Conservation (phyloP, 2,113 vertebrate genomes). For the Natator depressus region DNA sequence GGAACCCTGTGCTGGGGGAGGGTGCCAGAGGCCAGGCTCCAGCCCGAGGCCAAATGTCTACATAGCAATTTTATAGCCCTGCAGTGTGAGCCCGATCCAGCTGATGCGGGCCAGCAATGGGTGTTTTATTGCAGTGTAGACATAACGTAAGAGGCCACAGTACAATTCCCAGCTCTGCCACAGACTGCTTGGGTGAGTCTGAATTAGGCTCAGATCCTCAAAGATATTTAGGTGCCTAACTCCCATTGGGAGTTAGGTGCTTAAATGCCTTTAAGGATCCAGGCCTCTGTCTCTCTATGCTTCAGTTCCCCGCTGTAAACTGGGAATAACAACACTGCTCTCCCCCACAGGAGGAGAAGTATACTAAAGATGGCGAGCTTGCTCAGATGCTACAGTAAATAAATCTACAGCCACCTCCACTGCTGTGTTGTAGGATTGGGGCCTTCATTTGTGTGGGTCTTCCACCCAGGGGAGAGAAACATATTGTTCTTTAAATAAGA, state of each 20-base stretch:
- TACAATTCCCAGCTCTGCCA: no score
- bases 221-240: no score
- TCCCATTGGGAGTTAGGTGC: neutral
- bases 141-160: no score
- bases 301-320: neutral
- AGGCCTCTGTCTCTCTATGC: fast-evolving
- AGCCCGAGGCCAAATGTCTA: no score
- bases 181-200: no score
- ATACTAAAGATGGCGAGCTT: neutral
- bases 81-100: no score
- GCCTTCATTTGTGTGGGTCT: neutral
- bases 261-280: neutral
- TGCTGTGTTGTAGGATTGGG: neutral
- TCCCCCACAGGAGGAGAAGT: fast-evolving
- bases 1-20: no score
- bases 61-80: no score
- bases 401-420: neutral
- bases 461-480: neutral
- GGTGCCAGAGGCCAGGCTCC: no score
- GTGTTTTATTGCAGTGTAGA: no score
- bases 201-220: no score
- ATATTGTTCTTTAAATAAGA: neutral
- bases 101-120: no score
- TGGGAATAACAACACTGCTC: neutral
- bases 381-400: fast-evolving